Percentiles rank a stretch among this genome's conserved stretches.
Evolutionary conservation across 2,113 vertebrate species (phyloP).

Genomic region (Gnathochromis pfefferi): DNA sequence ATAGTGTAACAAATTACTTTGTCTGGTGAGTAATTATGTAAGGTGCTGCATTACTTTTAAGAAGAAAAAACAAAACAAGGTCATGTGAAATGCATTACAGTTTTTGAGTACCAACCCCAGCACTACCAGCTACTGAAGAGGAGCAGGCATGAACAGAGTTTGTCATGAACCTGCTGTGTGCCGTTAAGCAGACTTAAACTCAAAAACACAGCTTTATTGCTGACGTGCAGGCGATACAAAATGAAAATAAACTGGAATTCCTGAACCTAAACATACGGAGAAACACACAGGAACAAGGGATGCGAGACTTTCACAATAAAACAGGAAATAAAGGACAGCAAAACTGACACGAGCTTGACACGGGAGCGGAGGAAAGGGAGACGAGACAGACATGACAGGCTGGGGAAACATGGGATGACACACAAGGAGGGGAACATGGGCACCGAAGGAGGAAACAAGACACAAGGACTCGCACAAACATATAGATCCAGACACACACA

Average conservation of each 20-base stretch:
- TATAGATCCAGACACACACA: neutral
- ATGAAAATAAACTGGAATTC: neutral
- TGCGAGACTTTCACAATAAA: neutral
- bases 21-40: neutral
- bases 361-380: fast-evolving
- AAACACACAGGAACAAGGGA: neutral
- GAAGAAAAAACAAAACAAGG: fast-evolving
- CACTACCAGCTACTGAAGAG: neutral
- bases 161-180: neutral
- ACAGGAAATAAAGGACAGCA: neutral
- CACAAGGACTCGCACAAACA: neutral
- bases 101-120: neutral
- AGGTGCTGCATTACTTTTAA: neutral
- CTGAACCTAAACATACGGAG: neutral
- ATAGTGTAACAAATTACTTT: neutral
- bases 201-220: neutral
- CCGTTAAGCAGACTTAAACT: neutral
- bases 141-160: fast-evolving
- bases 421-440: neutral
- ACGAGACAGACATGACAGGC: neutral
- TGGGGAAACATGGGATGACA: neutral
- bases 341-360: neutral
- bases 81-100: neutral
- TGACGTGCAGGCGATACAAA: fast-evolving
- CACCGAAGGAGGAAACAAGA: neutral